Evolutionary conservation across 2,797 vertebrate genomes (phyloP).

Genomic region (Somateria mollissima): DNA sequence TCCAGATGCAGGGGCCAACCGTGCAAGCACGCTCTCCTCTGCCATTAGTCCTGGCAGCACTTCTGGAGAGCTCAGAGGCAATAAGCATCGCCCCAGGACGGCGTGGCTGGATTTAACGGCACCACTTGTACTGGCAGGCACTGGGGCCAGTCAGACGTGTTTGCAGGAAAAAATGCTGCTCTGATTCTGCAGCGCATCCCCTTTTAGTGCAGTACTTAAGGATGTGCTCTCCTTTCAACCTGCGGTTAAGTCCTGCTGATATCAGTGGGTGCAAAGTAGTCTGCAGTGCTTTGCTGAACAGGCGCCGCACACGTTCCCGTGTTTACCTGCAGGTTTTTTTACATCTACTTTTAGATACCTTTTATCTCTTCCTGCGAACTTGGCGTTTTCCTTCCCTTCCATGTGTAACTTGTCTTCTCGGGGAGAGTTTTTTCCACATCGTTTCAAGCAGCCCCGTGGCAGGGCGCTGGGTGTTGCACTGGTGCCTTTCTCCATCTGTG

Average conservation of each 20-base stretch:
- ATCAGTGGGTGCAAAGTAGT: background rate
- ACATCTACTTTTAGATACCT: background rate
- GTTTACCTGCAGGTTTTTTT: background rate
- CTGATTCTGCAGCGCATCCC: background rate
- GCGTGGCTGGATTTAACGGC: conserved; percentile 1
- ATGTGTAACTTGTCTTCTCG: background rate
- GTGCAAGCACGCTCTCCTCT: background rate
- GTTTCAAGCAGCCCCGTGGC: accelerated
- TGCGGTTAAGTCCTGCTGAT: accelerated
- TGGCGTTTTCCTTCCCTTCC: background rate
- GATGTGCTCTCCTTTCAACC: background rate
- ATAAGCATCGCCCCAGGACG: background rate
- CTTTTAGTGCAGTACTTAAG: background rate
- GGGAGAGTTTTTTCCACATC: background rate
- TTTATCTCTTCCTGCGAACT: background rate
- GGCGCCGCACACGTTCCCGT: accelerated
- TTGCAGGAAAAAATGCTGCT: background rate
- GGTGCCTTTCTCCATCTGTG: background rate
- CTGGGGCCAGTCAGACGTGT: background rate
- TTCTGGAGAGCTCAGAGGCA: background rate
- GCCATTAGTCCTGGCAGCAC: background rate
- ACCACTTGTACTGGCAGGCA: background rate
- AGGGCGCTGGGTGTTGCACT: accelerated
- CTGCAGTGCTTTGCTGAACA: conserved; percentile 11
- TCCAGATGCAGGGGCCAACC: background rate